phyloP scores from a whole-genome alignment of 2,888 invertebrate genomes.

The Cabera pusaria region DNA sequence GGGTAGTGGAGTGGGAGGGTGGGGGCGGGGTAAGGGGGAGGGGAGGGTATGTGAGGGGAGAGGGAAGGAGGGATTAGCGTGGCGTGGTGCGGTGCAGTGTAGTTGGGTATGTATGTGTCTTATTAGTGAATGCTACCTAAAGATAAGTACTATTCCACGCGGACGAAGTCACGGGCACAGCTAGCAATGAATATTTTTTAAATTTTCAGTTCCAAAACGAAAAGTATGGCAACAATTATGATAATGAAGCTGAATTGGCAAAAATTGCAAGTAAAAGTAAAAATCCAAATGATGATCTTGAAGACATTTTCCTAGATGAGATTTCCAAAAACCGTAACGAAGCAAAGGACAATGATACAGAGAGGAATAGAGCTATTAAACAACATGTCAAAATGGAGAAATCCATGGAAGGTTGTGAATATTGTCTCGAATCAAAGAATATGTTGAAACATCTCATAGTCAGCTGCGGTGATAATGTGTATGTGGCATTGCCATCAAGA shows the following conservation, averaged over 20 bases:
- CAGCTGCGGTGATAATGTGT: conserved; percentile 91
- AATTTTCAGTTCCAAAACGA: conserved; percentile 88
- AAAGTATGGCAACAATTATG: conserved; percentile 90
- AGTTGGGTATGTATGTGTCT: no score
- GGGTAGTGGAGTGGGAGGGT: no score
- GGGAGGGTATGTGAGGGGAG: no score
- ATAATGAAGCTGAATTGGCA: conserved; percentile 91
- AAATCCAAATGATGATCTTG: conserved; percentile 89
- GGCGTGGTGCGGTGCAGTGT: no score
- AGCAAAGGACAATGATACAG: conserved; percentile 84
- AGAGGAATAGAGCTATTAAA: conserved; percentile 86
- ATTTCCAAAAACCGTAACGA: conserved; percentile 87
- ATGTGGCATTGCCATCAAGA: conserved; percentile 91
- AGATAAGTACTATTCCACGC: no score
- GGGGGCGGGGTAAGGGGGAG: no score
- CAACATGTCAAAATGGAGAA: conserved; percentile 88
- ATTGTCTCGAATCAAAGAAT: conserved; percentile 91
- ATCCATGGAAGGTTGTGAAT: conserved; percentile 90
- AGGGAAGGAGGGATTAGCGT: no score
- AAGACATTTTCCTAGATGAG: conserved; percentile 92
- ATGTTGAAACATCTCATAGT: conserved; percentile 94
- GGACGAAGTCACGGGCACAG: no score
- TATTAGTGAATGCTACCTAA: no score
- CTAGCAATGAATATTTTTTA: no score
- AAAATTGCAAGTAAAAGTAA: conserved; percentile 87